Evolutionary conservation across 2,888 invertebrate species (phyloP), one percentile per base, ranked within the genome.

Genomic region (Agonopterix heracliana): DNA sequence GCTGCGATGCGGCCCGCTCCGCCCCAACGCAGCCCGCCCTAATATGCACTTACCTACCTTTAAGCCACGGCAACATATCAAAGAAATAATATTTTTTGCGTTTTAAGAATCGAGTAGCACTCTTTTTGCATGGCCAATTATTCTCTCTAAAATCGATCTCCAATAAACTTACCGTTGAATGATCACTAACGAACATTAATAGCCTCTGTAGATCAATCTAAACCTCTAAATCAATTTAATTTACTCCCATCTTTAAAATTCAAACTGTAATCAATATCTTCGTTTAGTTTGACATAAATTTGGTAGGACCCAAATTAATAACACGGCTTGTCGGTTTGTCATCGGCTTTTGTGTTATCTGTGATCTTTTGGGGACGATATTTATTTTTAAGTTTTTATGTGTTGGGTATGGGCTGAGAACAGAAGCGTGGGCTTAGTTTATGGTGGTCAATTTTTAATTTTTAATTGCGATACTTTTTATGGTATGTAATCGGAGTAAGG

Each of bases 181-280:
- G n/a, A 38, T n/a, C 38, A 38, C 38, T n/a, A 38, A n/a, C 38
- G n/a, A 38, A 38, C 38, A n/a, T 38, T 38, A 38, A 38, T 38
- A 38, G 41, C 41, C 11, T 1, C 12, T 12, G 13, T 41, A 4
- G 67, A 78, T 76, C 68, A 64, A 75, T 74, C 66, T 70, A 52
- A 51, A 51, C 52, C 64, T 57, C 63, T 72, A 74, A 66, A 78
- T 78, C 72, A 73, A 71, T 59, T 61, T 61, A 67, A 69, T 69
- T 75, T 71, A 72, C 66, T 63, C 63, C 66, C 63, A 62, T 59
- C 63, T 64, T 60, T 59, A 66, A 71, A 68, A 66, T 70, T 64
- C 55, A 58, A 61, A 61, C 60, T 66, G 78, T 78, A 78, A 81
- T 80, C 79, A 79, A 81, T 80, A 76, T 71, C 64, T 55, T 50